Conservation (phyloP, 2,113 vertebrate species). For the Gavialis gangeticus region DNA sequence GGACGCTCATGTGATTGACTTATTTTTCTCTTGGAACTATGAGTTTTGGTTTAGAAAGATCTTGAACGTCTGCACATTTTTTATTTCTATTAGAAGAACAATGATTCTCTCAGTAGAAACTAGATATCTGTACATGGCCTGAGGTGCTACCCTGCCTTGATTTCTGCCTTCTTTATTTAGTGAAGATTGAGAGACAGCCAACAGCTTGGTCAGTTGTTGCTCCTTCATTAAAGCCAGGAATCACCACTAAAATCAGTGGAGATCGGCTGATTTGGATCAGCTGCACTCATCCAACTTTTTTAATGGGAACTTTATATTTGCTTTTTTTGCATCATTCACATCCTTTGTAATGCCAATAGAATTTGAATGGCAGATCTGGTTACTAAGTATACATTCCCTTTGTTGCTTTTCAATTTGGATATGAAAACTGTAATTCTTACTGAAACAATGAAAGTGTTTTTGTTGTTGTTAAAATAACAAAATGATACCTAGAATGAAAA, state of each 20-base stretch:
- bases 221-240: not conserved
- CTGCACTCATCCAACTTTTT: not conserved
- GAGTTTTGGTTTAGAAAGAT: no score
- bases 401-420: not conserved
- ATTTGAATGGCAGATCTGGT: not conserved
- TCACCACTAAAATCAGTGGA: not conserved
- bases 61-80: no score
- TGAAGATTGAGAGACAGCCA: not conserved
- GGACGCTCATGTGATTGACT: no score
- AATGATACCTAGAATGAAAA: not conserved
- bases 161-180: not conserved
- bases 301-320: not conserved
- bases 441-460: not conserved
- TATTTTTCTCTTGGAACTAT: no score
- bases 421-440: not conserved
- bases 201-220: not conserved
- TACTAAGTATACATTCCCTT: not conserved
- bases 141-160: not conserved
- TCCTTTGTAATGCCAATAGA: not conserved
- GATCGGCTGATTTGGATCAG: not conserved
- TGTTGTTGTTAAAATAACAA: not conserved
- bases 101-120: no score
- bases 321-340: not conserved
- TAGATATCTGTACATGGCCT: no score
- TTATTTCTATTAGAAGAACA: no score